Base-by-base conservation (phyloP, 2,113 vertebrate genomes). In the Aythya baeri region DNA sequence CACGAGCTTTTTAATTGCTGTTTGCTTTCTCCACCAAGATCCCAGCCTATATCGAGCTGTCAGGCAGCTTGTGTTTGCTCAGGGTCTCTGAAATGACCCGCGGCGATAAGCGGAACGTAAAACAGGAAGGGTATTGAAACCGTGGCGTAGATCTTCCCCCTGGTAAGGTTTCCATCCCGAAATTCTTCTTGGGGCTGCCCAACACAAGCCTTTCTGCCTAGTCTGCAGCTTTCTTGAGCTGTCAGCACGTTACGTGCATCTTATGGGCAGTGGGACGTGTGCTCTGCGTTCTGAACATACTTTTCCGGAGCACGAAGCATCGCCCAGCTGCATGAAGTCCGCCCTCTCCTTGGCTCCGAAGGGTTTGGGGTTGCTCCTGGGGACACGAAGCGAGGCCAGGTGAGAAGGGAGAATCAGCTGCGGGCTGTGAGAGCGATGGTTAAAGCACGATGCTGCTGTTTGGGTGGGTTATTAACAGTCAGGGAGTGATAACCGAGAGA, bases 141-240 rank as follows among this genome's bases (percentile, higher is more conserved):
- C 32, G 29, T 7, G 46, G 29, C 61, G 94, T 95, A 83, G 71
- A 7, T 27, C 68, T 80, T 80, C 83, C n/a, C 63, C n/a, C 55
- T 71, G 78, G 18, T 81, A 59, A 77, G 80, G 88, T 63, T 86
- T 46, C 80, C 91, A 93, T 90, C 86, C 92, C 78, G 68, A 92
- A 90, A 90, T 92, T 83, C 63, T 83, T 95, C 92, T 66, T 89
- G 49, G 17, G 90, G 75, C 75, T 91, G 94, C 83, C 72, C 16
- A 93, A 44, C n/a, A 49, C 13, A 58, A 95, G 75, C 63, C 75
- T 63, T 89, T 76, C 88, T 80, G 90, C 93, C 94, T 46, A 86
- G 86, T 65, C 83, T 67, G 94, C 94, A 93, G 58, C 76, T 74
- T 86, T 94, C 55, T 36, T 17, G 18, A 93, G 86, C 94, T 95